These are phyloP conservation scores for Parthenolecanium corni DNA, from an alignment of 2,888 invertebrate species.

Conservation along the genomic window DNA sequence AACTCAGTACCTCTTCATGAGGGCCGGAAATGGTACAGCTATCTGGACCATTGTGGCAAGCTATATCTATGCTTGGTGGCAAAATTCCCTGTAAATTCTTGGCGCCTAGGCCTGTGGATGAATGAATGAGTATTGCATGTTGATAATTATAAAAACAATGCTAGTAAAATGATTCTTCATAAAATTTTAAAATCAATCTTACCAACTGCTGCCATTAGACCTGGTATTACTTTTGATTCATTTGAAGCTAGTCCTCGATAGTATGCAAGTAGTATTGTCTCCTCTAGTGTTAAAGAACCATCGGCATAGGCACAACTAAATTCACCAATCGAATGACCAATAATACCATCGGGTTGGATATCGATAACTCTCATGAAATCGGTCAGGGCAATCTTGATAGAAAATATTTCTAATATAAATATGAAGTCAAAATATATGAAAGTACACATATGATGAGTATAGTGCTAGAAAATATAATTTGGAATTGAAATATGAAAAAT, in stretches of 20 bases:
- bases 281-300: conserved; percentile 73
- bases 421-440: not conserved
- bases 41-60: conserved; percentile 72
- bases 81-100: not conserved
- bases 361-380: conserved; percentile 50
- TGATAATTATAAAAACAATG: conserved; percentile 30
- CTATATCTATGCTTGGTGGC: conserved; percentile 56
- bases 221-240: conserved; percentile 57
- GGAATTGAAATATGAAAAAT: no score
- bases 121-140: conserved; percentile 34
- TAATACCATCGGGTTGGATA: conserved; percentile 57
- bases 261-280: conserved; percentile 74
- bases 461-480: no score
- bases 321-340: conserved; percentile 90
- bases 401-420: not conserved
- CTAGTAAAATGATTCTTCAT: conserved; percentile 29
- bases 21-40: conserved; percentile 87
- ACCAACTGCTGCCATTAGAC: conserved; percentile 77
- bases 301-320: conserved; percentile 92
- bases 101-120: conserved; percentile 43
- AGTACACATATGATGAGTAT: no score
- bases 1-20: conserved; percentile 51
- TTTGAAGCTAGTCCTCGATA: conserved; percentile 65
- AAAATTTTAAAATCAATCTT: conserved; percentile 1
- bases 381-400: conserved; percentile 47